Percentiles rank a stretch among this genome's conserved stretches.
Evolutionary conservation across 2,113 vertebrate genomes (phyloP).

Genomic region (Periophthalmus modestus): DNA sequence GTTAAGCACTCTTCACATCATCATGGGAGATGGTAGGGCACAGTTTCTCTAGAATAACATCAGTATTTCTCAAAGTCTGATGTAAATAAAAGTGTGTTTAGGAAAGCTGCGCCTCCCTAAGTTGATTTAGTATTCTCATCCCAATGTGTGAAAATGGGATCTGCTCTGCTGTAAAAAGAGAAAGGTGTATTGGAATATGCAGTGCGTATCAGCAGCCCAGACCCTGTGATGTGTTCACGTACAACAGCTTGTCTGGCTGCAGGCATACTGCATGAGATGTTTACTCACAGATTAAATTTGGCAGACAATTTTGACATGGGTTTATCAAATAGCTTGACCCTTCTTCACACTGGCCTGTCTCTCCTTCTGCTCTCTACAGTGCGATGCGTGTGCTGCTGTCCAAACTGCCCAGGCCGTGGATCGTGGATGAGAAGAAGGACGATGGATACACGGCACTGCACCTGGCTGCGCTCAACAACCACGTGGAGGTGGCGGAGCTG

Average conservation of each 20-base stretch:
- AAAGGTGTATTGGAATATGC: constrained; percentile 26
- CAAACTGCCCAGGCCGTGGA: constrained; percentile 96
- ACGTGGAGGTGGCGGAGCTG: constrained; percentile 97
- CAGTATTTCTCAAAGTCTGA: constrained; percentile 38
- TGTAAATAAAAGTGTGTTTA: constrained; percentile 61
- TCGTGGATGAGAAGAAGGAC: constrained; percentile 98
- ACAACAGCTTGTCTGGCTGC: constrained; percentile 26
- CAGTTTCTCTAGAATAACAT: constrained; percentile 42
- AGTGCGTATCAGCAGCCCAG: constrained; percentile 37
- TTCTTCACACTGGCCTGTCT: constrained; percentile 16
- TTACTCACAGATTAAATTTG: constrained; percentile 34
- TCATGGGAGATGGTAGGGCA: constrained; percentile 37
- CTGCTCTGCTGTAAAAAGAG: constrained; percentile 39
- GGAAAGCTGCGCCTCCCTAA: constrained; percentile 52
- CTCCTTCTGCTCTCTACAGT: constrained; percentile 68
- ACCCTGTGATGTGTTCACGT: constrained; percentile 36
- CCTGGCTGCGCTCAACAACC: constrained; percentile 97
- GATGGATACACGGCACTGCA: constrained; percentile 98
- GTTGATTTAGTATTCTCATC: constrained; percentile 63
- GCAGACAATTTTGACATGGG: constrained; percentile 16
- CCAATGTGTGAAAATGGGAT: constrained; percentile 55
- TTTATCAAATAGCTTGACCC: constrained; percentile 26
- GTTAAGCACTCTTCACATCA: constrained; percentile 50
- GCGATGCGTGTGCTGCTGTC: constrained; percentile 97
- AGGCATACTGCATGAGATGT: constrained; percentile 16